Percentiles rank a stretch among this genome's conserved stretches.
These are phyloP conservation scores for Phasianus colchicus DNA, from an alignment of 2,113 vertebrate species.

Conservation along the genomic window DNA sequence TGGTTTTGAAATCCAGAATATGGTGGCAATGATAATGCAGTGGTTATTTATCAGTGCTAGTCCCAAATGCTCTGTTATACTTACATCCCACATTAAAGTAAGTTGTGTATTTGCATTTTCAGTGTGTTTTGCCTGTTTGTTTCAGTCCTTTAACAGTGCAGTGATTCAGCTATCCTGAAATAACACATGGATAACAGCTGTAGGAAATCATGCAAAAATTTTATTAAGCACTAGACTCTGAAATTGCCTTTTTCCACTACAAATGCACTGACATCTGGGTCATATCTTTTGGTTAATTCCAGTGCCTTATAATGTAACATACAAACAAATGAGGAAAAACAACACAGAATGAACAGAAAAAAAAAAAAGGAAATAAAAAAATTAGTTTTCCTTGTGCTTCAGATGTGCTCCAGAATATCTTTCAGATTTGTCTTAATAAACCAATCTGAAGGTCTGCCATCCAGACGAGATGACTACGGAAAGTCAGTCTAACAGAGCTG, in stretches of 20 bases:
- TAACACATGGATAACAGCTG: slow-evolving; percentile 71
- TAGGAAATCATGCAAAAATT: slow-evolving; percentile 66
- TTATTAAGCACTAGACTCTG: slow-evolving; percentile 63
- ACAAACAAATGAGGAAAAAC: neutral
- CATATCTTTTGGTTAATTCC: slow-evolving; percentile 55
- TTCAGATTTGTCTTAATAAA: neutral
- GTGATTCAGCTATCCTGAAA: slow-evolving; percentile 55
- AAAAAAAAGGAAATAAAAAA: neutral
- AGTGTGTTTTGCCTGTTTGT: neutral
- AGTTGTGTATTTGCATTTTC: slow-evolving; percentile 42
- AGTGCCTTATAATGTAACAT: slow-evolving; percentile 23
- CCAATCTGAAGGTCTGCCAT: neutral
- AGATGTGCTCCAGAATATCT: neutral
- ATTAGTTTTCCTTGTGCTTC: slow-evolving; percentile 5
- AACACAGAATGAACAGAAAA: neutral
- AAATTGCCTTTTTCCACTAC: slow-evolving; percentile 69
- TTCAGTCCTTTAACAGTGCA: slow-evolving; percentile 31
- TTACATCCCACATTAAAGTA: slow-evolving; percentile 32
- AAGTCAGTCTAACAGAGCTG: neutral
- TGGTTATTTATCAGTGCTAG: slow-evolving; percentile 26
- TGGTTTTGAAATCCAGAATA: neutral
- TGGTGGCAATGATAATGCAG: neutral
- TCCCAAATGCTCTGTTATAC: neutral
- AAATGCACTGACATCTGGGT: slow-evolving; percentile 63
- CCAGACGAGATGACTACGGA: neutral